Conservation (phyloP, 1,140 invertebrate species). For the Leptinotarsa texana region DNA sequence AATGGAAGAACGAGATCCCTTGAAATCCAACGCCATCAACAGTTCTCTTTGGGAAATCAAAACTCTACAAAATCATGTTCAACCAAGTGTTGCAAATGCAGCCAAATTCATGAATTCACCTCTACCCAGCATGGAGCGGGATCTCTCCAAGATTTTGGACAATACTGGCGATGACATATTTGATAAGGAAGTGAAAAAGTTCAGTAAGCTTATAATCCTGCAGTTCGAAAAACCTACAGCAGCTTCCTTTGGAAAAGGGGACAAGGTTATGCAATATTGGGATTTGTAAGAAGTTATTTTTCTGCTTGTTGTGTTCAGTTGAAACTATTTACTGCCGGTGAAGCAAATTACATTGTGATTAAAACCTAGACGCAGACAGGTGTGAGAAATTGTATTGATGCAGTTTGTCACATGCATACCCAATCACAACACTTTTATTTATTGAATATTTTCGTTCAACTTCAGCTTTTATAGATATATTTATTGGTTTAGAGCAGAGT, state of each 20-base stretch:
- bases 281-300: constrained; percentile 14
- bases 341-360: background rate
- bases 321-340: background rate
- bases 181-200: constrained; percentile 66
- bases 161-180: constrained; percentile 60
- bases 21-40: constrained; percentile 76
- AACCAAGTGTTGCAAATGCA: constrained; percentile 70
- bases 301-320: constrained; percentile 1
- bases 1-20: constrained; percentile 78
- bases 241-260: constrained; percentile 57
- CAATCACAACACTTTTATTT: too few relatives aligned
- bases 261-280: constrained; percentile 61
- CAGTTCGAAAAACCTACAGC: constrained; percentile 65
- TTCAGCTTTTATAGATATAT: too few relatives aligned
- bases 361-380: background rate
- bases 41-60: constrained; percentile 93
- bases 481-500: too few relatives aligned
- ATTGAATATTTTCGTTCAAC: too few relatives aligned
- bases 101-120: constrained; percentile 70
- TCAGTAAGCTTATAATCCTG: constrained; percentile 64
- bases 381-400: too few relatives aligned
- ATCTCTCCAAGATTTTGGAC: constrained; percentile 60
- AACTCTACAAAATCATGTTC: constrained; percentile 73
- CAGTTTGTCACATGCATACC: too few relatives aligned
- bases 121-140: constrained; percentile 69